A percentile compares a stretch with the other conserved stretches of the same genome.
Conservation (phyloP, 37 sponge, comb jelly and placozoan genomes). For the Halisarca cf. caerulea region DNA sequence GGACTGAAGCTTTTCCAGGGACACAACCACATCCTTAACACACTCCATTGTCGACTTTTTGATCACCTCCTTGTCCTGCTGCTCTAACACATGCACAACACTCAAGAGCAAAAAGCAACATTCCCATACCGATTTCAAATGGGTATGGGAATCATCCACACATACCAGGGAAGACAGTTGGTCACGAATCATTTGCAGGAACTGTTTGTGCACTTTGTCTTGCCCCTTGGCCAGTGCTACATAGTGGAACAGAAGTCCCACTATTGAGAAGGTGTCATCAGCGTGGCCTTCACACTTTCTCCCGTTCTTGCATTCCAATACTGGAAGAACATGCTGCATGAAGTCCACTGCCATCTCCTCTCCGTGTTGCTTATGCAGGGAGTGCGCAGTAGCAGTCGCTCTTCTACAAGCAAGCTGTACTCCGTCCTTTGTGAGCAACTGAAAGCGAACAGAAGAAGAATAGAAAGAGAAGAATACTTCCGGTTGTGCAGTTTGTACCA, state of each 20-base stretch:
- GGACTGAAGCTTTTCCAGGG: neutral
- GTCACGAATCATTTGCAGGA: neutral
- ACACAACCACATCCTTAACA: neutral
- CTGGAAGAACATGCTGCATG: neutral
- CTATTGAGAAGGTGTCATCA: neutral
- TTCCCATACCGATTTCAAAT: neutral
- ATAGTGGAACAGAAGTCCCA: neutral
- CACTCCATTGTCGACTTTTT: neutral
- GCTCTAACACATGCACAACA: neutral
- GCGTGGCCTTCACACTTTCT: too few species aligned
- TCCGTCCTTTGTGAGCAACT: neutral
- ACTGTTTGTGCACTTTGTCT: neutral
- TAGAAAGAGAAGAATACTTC: neutral
- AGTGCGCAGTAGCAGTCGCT: neutral
- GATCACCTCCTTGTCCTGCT: neutral
- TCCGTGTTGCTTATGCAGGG: neutral
- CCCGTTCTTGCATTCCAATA: neutral
- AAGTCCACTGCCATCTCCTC: neutral
- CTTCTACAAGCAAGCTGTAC: neutral
- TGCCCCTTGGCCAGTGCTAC: neutral
- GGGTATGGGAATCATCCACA: neutral
- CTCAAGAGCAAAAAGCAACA: neutral
- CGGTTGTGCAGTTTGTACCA: too few species aligned
- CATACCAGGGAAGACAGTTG: neutral
- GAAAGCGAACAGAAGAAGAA: neutral